Evolutionary conservation across 1,140 invertebrate genomes (phyloP).

Genomic region (Drosophila oshimai): DNA sequence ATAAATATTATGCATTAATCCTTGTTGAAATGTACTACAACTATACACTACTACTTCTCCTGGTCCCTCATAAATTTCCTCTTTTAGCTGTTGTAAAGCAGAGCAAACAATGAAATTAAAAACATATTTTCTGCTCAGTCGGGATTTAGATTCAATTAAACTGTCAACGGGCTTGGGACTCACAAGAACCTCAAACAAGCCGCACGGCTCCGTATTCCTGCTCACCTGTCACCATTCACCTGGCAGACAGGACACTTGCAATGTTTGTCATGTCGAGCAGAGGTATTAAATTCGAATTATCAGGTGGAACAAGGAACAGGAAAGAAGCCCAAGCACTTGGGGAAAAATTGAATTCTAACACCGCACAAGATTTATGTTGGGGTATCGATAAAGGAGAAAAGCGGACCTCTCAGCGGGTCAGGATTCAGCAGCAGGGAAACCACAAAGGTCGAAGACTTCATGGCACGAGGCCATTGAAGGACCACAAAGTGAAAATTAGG

Average conservation of each 20-base stretch:
- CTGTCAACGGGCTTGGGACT: constrained; percentile 54
- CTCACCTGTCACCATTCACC: background rate
- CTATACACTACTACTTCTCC: no score
- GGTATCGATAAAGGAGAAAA: constrained; percentile 16
- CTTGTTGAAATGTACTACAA: no score
- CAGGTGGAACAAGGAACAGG: constrained; percentile 9
- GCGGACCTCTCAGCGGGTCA: background rate
- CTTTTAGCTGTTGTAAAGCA: constrained; percentile 36
- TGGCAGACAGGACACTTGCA: constrained; percentile 31
- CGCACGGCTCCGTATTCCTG: background rate
- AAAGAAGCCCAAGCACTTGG: constrained; percentile 4
- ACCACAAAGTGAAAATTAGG: constrained; percentile 50
- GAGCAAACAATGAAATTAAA: constrained; percentile 68
- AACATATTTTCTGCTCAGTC: constrained; percentile 55
- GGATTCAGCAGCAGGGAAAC: constrained; percentile 9
- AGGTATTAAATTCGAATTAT: constrained; percentile 45
- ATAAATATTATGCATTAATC: constrained; percentile 29
- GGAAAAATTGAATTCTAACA: constrained; percentile 39
- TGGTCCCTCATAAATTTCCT: constrained; percentile 47
- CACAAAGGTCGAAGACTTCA: constrained; percentile 20
- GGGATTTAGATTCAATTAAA: constrained; percentile 76
- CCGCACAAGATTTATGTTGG: constrained; percentile 33
- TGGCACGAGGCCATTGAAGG: constrained; percentile 17
- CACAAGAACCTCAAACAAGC: constrained; percentile 1
- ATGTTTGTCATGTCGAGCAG: constrained; percentile 54